Conservation (phyloP, 2,797 vertebrate species). For the Passerculus sandwichensis region DNA sequence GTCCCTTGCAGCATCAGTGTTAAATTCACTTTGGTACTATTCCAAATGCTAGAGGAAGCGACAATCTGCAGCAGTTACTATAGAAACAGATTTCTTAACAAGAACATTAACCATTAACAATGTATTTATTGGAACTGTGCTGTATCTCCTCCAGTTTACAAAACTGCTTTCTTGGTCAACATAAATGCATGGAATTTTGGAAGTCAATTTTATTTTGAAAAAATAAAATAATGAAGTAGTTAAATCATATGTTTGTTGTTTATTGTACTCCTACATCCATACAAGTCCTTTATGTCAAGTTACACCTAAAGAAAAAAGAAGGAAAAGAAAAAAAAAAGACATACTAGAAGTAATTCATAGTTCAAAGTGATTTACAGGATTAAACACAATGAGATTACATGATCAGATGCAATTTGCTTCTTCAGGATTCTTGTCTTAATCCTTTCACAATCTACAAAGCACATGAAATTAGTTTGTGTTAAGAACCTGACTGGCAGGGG, state of each 20-base stretch:
- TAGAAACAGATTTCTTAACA: conserved; percentile 48
- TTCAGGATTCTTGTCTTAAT: not conserved
- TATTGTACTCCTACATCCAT: not conserved
- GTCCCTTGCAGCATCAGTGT: not conserved
- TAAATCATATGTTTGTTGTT: not conserved
- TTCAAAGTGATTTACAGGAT: not conserved
- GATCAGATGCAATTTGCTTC: not conserved
- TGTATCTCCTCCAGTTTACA: not conserved
- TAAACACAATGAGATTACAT: not conserved
- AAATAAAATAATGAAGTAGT: not conserved
- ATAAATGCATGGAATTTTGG: not conserved
- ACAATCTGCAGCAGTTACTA: conserved; percentile 40
- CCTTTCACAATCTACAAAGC: not conserved
- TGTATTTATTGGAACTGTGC: not conserved
- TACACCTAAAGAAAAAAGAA: not conserved
- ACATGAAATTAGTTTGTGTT: not conserved
- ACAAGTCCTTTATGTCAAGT: not conserved
- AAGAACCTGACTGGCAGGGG: not conserved
- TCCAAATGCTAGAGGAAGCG: conserved; percentile 22
- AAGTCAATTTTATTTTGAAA: not conserved
- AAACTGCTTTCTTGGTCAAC: not conserved
- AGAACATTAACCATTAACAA: not conserved
- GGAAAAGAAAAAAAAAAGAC: not conserved
- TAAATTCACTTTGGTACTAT: conserved; percentile 49
- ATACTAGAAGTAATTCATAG: not conserved